Percentiles rank a stretch among this genome's conserved stretches.
phyloP scores from a whole-genome alignment of 2,113 vertebrate species.

The Urocolius indicus region DNA sequence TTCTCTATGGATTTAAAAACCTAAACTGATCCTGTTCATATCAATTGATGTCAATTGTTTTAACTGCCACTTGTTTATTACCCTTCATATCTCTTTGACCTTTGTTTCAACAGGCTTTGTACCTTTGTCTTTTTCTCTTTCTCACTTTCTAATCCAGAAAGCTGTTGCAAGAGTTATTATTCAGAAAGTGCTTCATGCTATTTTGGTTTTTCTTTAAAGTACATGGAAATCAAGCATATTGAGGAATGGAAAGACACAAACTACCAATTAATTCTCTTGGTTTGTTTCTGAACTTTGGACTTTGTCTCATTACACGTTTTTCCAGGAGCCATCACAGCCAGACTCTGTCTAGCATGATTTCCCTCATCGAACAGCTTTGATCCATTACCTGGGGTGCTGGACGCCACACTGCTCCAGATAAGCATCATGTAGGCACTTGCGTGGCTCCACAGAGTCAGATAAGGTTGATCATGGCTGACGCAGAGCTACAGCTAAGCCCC shows the following conservation, averaged over 20 bases:
- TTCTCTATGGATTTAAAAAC: background rate
- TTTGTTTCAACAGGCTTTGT: background rate
- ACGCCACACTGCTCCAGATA: background rate
- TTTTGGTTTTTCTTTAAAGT: background rate
- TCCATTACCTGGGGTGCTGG: background rate
- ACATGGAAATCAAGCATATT: background rate
- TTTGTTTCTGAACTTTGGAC: background rate
- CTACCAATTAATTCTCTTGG: background rate
- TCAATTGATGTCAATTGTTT: background rate
- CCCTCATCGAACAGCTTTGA: background rate
- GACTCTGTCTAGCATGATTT: background rate
- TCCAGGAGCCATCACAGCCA: background rate
- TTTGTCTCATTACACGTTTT: background rate
- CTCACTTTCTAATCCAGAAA: background rate
- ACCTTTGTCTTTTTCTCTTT: background rate
- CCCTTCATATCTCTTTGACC: background rate
- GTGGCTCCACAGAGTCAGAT: background rate
- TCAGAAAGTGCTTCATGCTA: background rate
- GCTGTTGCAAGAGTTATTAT: background rate
- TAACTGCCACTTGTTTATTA: background rate
- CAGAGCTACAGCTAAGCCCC: background rate
- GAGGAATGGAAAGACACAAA: background rate
- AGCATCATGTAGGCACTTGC: accelerated
- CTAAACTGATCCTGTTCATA: background rate
- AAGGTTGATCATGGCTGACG: background rate